A percentile compares a stretch with the other conserved stretches of the same genome.
phyloP scores from a whole-genome alignment of 2,797 vertebrate genomes.

The Lithobates pipiens region DNA sequence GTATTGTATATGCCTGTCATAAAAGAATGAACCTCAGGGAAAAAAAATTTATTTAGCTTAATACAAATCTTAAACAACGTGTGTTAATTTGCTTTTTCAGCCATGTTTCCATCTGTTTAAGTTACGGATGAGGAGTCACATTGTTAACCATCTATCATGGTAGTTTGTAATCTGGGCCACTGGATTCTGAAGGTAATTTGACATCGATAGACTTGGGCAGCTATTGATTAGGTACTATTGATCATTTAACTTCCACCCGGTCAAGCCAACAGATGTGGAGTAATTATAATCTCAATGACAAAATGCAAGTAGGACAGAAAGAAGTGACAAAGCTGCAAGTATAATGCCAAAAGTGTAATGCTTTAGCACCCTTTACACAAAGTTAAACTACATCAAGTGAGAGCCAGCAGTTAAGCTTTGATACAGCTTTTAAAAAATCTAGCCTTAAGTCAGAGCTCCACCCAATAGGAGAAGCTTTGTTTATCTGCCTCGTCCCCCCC shows the following conservation, averaged over 20 bases:
- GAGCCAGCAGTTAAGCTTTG: too few relatives aligned
- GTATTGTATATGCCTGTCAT: too few relatives aligned
- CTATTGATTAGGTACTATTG: slow-evolving; percentile 45
- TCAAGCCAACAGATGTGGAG: slow-evolving; percentile 11
- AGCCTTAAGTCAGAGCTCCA: too few relatives aligned
- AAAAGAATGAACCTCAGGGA: too few relatives aligned
- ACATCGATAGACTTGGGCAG: slow-evolving; percentile 39
- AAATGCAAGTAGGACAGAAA: slow-evolving; percentile 6
- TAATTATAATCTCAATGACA: slow-evolving; percentile 49
- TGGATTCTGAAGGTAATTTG: slow-evolving; percentile 25
- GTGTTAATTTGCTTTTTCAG: too few relatives aligned
- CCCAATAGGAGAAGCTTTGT: too few relatives aligned
- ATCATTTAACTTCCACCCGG: slow-evolving; percentile 27
- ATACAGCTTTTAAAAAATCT: too few relatives aligned
- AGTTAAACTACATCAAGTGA: not conserved
- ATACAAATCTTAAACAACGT: too few relatives aligned
- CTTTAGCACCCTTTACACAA: not conserved
- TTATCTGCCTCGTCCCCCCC: too few relatives aligned
- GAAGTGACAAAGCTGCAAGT: not conserved
- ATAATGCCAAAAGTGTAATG: not conserved
- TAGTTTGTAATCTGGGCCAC: slow-evolving; percentile 32
- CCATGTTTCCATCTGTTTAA: too few relatives aligned
- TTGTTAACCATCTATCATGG: not conserved
- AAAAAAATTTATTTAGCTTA: too few relatives aligned
- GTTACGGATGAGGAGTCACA: not conserved